Evolutionary conservation across 1,140 invertebrate species (phyloP), one percentile per base, ranked within the genome.

Genomic region (Brachionus koreanus): DNA sequence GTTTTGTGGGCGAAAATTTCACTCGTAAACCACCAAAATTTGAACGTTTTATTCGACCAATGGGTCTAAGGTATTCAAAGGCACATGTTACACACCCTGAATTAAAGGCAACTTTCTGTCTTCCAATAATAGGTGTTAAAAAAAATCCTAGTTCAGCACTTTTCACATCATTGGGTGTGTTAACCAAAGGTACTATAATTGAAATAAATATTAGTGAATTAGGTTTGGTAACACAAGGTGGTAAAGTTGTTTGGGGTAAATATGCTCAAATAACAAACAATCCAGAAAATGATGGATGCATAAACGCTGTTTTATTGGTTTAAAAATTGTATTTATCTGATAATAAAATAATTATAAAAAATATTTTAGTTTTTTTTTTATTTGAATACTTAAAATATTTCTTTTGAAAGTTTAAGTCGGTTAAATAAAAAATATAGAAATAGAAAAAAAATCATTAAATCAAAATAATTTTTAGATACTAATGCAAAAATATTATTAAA

Each of bases 191-290:
- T 84, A 89, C 88, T 33, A 83, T 89, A 19, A 87, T 89, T 77
- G 88, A 89, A 85, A 87, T 89, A 83, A 99, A 99, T 88, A 96
- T 99, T 84, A 97, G 95, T 69, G 98, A 99, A 89, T 90, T 99
- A 63, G 98, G 98, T 90, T 90, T 99, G 61, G 98, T 99, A 0
- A 99, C 97, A 9, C 96, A 98, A 88, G 93, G 94, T 42, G 98
- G 98, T 82, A 99, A 99, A 92, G 96, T 99, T 83, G 95, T 99
- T 1, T 99, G 97, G 97, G 98, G 97, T 84, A 85, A 99, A 91
- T 99, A 98, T 90, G 98, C 98, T 0, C 98, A 99, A 89, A 96
- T 99, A 13, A 98, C 97, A 0, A 99, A 99, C 88, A 96, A 98
- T 90, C 98, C 98, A 6, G 98, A 99, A 89, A 99, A 99, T 90